Conservation (phyloP, 1,140 invertebrate species). For the Brachionus sp. region DNA sequence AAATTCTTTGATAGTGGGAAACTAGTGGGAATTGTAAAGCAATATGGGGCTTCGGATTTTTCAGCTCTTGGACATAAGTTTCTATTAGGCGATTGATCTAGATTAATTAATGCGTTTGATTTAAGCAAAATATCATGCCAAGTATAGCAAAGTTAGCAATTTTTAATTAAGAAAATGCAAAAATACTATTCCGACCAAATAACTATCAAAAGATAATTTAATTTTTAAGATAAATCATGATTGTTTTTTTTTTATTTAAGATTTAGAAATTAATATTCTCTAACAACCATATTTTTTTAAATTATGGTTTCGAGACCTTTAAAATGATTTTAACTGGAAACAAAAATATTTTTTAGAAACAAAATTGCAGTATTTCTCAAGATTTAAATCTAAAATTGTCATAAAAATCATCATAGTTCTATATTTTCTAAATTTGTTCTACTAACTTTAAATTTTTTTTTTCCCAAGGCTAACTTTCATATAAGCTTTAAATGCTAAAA, state of each 20-base stretch:
- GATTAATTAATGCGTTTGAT: background rate
- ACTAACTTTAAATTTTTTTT: background rate
- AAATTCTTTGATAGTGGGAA: background rate
- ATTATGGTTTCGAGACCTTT: background rate
- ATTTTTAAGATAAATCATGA: background rate
- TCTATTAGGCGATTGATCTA: background rate
- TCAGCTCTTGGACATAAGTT: background rate
- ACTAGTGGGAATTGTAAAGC: background rate
- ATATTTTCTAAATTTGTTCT: background rate
- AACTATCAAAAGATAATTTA: background rate
- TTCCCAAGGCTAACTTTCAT: background rate
- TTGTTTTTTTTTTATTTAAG: background rate
- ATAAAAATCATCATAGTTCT: background rate
- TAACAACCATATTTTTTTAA: background rate
- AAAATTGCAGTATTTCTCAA: background rate
- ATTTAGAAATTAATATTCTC: background rate
- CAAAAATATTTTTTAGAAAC: background rate
- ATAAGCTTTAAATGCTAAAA: background rate
- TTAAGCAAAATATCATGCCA: background rate
- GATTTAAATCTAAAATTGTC: background rate
- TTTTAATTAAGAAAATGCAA: background rate
- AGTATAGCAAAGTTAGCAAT: background rate
- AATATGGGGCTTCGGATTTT: background rate
- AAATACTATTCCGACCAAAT: background rate
- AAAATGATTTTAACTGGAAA: background rate